phyloP scores from a whole-genome alignment of 1,140 invertebrate genomes.

The Adelges cooleyi region DNA sequence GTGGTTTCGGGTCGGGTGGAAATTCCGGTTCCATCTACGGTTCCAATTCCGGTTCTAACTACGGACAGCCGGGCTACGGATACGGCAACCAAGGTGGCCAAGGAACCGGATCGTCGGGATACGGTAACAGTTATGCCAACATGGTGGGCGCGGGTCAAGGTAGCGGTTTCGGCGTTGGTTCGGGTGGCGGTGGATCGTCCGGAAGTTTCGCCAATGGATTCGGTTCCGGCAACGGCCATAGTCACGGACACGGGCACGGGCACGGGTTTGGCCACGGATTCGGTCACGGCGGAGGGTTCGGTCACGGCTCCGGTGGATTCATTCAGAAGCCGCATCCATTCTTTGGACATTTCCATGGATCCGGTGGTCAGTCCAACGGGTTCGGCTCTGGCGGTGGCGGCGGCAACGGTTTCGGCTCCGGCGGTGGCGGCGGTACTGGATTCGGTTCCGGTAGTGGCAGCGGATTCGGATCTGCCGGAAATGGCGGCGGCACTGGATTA shows the following conservation, averaged over 20 bases:
- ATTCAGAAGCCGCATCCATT: background rate
- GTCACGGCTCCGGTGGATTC: background rate
- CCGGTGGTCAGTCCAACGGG: background rate
- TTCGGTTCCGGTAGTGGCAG: background rate
- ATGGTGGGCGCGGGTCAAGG: background rate
- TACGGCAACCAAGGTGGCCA: background rate
- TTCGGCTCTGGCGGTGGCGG: background rate
- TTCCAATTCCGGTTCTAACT: no score
- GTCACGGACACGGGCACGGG: background rate
- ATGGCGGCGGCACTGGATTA: background rate
- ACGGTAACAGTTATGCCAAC: no score
- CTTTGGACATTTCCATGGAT: background rate
- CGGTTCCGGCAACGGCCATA: background rate
- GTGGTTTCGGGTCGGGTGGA: background rate
- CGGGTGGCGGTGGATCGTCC: background rate
- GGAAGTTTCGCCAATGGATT: background rate
- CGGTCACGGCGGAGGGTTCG: conserved; percentile 3
- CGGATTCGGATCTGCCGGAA: background rate
- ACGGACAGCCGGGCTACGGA: no score
- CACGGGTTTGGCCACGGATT: background rate
- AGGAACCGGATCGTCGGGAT: no score
- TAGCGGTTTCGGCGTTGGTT: background rate
- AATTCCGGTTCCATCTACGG: no score
- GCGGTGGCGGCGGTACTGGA: background rate
- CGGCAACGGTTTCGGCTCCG: background rate